A percentile compares a stretch with the other conserved stretches of the same genome.
phyloP scores from a whole-genome alignment of 2,888 invertebrate genomes.

The Galeruca laticollis region DNA sequence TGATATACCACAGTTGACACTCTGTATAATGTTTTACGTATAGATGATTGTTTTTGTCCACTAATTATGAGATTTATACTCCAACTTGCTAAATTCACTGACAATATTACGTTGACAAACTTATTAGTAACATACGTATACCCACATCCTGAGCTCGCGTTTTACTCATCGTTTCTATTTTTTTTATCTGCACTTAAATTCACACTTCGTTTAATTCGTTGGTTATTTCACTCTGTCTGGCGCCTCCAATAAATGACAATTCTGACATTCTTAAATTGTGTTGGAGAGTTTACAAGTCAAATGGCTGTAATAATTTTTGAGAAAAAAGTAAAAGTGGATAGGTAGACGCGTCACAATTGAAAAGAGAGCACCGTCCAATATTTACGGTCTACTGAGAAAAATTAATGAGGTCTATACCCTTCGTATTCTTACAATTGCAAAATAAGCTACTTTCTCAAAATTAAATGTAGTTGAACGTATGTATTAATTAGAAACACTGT shows the following conservation, averaged over 20 bases:
- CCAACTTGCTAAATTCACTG: background rate
- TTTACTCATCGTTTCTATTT: background rate
- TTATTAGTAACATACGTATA: constrained; percentile 7
- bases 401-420: background rate
- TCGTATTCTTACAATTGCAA: background rate
- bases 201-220: constrained; percentile 30
- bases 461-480: background rate
- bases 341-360: background rate
- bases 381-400: constrained; percentile 14
- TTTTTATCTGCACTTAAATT: constrained; percentile 15
- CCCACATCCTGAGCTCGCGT: background rate
- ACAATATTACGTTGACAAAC: background rate
- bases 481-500: background rate
- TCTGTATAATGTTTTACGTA: too few relatives aligned
- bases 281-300: background rate
- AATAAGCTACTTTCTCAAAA: background rate
- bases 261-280: constrained; percentile 6
- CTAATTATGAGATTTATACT: background rate
- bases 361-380: background rate
- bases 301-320: background rate
- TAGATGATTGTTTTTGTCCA: background rate
- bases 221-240: constrained; percentile 32
- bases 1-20: too few relatives aligned
- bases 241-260: constrained; percentile 24
- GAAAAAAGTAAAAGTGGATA: constrained; percentile 5